These are phyloP conservation scores for Laothoe populi DNA, from an alignment of 2,888 invertebrate genomes.

Conservation along the genomic window DNA sequence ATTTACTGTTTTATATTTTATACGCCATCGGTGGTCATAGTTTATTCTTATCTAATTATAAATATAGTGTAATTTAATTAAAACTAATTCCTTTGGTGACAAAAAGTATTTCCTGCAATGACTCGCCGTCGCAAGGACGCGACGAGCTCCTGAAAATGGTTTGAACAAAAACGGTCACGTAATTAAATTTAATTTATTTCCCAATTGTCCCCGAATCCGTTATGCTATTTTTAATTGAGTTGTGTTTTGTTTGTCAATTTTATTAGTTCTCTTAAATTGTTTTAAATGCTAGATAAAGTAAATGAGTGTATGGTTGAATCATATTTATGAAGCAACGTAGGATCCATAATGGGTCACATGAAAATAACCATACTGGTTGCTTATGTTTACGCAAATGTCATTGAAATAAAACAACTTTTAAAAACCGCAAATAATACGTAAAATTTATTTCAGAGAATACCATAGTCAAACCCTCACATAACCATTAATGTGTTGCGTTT, in stretches of 20 bases:
- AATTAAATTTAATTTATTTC: constrained; percentile 30
- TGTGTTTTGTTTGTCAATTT: constrained; percentile 1
- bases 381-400: too few species aligned
- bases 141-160: constrained; percentile 18
- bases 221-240: constrained; percentile 19
- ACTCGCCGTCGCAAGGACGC: constrained; percentile 19
- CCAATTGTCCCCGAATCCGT: constrained; percentile 27
- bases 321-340: too few species aligned
- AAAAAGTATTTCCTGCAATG: constrained; percentile 24
- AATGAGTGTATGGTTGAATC: not conserved
- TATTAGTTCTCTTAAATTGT: not conserved
- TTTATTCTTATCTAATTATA: not conserved
- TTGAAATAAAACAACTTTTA: too few species aligned
- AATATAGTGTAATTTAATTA: constrained; percentile 13
- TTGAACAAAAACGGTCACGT: constrained; percentile 29
- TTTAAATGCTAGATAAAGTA: not conserved
- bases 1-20: too few species aligned
- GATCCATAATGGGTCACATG: too few species aligned
- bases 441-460: too few species aligned
- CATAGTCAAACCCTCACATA: too few species aligned
- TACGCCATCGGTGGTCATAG: not conserved
- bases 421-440: too few species aligned
- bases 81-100: constrained; percentile 1
- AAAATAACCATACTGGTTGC: too few species aligned
- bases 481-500: too few species aligned